Base-by-base conservation (phyloP, 2,888 invertebrate genomes). In the Synanthedon andrenaeformis region DNA sequence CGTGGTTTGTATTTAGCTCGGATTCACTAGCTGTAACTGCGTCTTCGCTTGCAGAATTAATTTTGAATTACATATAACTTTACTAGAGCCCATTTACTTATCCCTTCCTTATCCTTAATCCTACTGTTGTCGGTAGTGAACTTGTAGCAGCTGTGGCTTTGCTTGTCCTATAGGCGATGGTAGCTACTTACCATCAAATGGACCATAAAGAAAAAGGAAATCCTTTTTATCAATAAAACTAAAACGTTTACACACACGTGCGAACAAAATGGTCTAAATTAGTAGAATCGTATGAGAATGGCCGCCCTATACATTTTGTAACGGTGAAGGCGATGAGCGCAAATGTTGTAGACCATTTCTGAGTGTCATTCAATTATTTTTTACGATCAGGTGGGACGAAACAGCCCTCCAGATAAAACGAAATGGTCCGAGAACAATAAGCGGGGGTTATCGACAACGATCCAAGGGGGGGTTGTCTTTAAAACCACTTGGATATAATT, bases 281-380 rank as follows among this genome's bases (percentile, higher is more conserved):
- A 45, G 14, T 13, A 45, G 45, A 45, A 45, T 45, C 13, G n/a
- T 12, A 45, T 45, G 45, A 45, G 45, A 23, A 45, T 45, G 6
- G 14, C 45, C 6, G 45, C 14, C 45, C 45, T 14, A n/a, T n/a
- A 45, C 45, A 45, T 45, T 14, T 14, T 45, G 14, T 45, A 45
- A 45, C 45, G 14, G 14, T 13, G 35, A 10, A 35, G 35, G 35
- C 35, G n/a, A 45, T 45, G 45, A 14, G 45, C 45, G 8, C 12
- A 14, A 51, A 69, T 69, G 70, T 70, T 68, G 72, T 69, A 62
- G 53, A 68, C 66, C 69, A 66, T 76, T 70, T 56, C 67, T 62
- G 68, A 63, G 63, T 64, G 74, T 79, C 69, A 83, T 83, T 82
- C 83, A 84, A 84, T 84, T 83, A 84, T 83, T 82, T 83, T 84